Conservation (phyloP, 2,113 vertebrate species). For the Siniperca knerii region DNA sequence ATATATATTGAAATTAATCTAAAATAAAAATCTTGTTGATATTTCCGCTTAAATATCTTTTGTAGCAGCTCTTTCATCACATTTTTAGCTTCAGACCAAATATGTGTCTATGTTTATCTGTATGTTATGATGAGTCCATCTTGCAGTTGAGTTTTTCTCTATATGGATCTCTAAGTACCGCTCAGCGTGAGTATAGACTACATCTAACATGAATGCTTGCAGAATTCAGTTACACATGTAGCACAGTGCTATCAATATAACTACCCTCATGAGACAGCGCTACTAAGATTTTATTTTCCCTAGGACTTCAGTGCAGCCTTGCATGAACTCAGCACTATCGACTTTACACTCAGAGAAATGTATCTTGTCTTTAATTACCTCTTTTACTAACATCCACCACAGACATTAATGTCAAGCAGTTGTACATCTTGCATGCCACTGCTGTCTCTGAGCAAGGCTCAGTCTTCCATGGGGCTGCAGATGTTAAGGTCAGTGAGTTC, state of each 20-base stretch:
- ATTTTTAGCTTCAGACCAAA: not conserved
- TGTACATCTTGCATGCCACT: constrained; percentile 30
- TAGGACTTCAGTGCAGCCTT: constrained; percentile 53
- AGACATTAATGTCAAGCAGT: constrained; percentile 55
- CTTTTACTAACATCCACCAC: constrained; percentile 50
- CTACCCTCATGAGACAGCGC: constrained; percentile 17
- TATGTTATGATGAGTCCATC: not conserved
- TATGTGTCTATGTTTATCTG: not conserved
- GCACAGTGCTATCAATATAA: constrained; percentile 18
- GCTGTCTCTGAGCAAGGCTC: constrained; percentile 33
- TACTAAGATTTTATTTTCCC: constrained; percentile 34
- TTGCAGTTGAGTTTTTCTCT: not conserved
- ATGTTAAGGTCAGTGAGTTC: constrained; percentile 61
- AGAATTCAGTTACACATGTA: constrained; percentile 24
- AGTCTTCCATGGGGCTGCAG: constrained; percentile 42
- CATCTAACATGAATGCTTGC: constrained; percentile 4
- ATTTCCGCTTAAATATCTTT: not conserved
- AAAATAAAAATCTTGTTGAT: not conserved
- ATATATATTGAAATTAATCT: not conserved
- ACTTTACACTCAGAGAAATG: constrained; percentile 39
- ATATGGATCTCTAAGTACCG: not conserved
- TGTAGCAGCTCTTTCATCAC: not conserved
- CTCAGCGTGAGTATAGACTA: not conserved
- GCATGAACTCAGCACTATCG: constrained; percentile 45
- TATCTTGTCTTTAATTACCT: constrained; percentile 52